Conservation (phyloP, 2,888 invertebrate species). For the Orthosia gracilis region DNA sequence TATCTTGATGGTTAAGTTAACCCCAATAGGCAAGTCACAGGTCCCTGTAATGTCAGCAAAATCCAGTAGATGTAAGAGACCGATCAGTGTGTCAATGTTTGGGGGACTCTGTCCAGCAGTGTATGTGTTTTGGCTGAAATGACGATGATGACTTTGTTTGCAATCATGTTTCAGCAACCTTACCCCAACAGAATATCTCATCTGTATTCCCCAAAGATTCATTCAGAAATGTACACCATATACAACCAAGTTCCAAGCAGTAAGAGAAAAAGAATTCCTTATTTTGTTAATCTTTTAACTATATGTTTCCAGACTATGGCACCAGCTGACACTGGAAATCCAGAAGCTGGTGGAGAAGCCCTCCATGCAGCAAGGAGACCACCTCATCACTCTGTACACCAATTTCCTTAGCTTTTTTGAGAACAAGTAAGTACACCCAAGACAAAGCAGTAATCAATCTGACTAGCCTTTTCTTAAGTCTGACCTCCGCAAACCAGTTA, state of each 20-base stretch:
- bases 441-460: neutral
- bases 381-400: constrained; percentile 96
- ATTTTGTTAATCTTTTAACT: constrained; percentile 34
- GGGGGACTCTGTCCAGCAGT: too few relatives aligned
- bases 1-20: too few relatives aligned
- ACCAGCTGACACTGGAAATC: constrained; percentile 97
- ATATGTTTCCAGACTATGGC: constrained; percentile 95
- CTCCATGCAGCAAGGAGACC: constrained; percentile 94
- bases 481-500: too few relatives aligned
- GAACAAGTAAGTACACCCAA: constrained; percentile 94
- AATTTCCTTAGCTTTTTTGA: constrained; percentile 98
- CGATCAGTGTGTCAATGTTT: too few relatives aligned
- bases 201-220: neutral
- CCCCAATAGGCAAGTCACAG: too few relatives aligned
- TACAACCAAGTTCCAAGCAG: too few relatives aligned
- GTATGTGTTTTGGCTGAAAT: too few relatives aligned
- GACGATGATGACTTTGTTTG: too few relatives aligned
- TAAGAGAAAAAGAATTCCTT: too few relatives aligned
- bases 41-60: neutral
- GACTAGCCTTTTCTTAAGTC: neutral
- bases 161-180: too few relatives aligned
- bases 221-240: neutral
- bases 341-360: constrained; percentile 95
- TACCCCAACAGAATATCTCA: too few relatives aligned
- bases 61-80: too few relatives aligned